These are phyloP conservation scores for Periplaneta americana DNA, from an alignment of 1,140 invertebrate species.

Conservation along the genomic window DNA sequence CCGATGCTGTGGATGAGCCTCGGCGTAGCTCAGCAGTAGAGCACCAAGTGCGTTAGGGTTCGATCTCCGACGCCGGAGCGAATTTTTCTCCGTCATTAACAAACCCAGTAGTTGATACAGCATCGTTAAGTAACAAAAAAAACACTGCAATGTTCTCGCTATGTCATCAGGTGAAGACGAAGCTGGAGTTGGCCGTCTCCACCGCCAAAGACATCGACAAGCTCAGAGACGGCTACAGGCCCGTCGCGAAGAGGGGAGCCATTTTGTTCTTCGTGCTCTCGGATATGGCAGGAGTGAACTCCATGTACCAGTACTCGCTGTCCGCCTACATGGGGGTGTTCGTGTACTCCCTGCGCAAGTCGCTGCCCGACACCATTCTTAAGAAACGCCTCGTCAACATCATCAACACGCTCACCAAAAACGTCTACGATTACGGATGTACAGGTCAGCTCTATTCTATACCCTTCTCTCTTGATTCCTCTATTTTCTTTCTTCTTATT, in stretches of 20 bases:
- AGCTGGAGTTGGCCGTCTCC: conserved; percentile 62
- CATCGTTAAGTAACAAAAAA: too few relatives aligned
- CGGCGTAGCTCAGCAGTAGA: too few relatives aligned
- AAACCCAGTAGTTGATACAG: too few relatives aligned
- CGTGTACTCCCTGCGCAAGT: conserved; percentile 67
- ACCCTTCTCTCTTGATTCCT: too few relatives aligned
- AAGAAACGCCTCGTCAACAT: conserved; percentile 70
- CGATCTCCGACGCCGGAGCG: too few relatives aligned
- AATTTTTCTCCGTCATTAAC: too few relatives aligned
- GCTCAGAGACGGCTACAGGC: conserved; percentile 72
- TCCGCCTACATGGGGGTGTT: conserved; percentile 76
- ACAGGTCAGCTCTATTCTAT: conserved; percentile 65
- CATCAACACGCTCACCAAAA: conserved; percentile 74
- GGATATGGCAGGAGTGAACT: conserved; percentile 78
- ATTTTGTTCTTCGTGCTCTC: conserved; percentile 84
- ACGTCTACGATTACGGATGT: conserved; percentile 84
- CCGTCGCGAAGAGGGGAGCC: conserved; percentile 75
- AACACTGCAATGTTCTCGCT: too few relatives aligned
- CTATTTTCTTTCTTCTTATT: too few relatives aligned
- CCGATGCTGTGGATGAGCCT: too few relatives aligned
- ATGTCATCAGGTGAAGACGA: conserved; percentile 55
- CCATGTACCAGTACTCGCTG: conserved; percentile 90
- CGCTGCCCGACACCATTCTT: conserved; percentile 67
- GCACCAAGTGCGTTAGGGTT: too few relatives aligned
- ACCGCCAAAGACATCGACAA: conserved; percentile 76